Evolutionary conservation across 2,888 invertebrate species (phyloP).

Genomic region (Agonopterix alstromeriana): DNA sequence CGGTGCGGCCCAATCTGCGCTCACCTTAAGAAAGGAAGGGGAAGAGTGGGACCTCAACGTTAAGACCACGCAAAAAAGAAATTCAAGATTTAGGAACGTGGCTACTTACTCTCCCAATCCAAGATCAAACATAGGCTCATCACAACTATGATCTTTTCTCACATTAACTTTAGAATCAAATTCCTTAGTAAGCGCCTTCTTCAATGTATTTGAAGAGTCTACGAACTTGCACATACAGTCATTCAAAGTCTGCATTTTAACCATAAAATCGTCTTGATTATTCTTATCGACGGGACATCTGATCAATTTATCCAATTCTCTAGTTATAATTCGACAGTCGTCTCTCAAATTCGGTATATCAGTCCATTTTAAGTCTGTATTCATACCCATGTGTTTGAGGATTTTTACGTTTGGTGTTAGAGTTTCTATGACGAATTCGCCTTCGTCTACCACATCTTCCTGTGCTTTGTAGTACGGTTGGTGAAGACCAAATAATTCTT

Average conservation of each 20-base stretch:
- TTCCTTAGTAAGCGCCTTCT: slow-evolving; percentile 49
- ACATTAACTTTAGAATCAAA: slow-evolving; percentile 35
- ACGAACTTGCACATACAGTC: slow-evolving; percentile 63
- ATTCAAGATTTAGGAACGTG: too few species aligned
- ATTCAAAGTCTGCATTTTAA: slow-evolving; percentile 54
- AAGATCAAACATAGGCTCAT: slow-evolving; percentile 40
- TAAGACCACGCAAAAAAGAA: too few species aligned
- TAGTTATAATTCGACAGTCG: slow-evolving; percentile 33
- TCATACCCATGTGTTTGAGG: slow-evolving; percentile 44
- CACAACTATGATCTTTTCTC: slow-evolving; percentile 22
- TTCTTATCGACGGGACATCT: slow-evolving; percentile 25
- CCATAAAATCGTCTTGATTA: slow-evolving; percentile 36
- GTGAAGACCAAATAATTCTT: slow-evolving; percentile 24
- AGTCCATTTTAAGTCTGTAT: slow-evolving; percentile 44
- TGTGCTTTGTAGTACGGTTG: slow-evolving; percentile 47
- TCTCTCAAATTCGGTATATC: slow-evolving; percentile 40
- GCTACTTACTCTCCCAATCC: slow-evolving; percentile 52
- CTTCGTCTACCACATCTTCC: slow-evolving; percentile 45
- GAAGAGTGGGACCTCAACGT: too few species aligned
- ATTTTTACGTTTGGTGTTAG: slow-evolving; percentile 53
- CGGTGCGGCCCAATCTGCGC: too few species aligned
- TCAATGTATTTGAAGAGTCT: slow-evolving; percentile 54
- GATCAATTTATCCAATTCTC: slow-evolving; percentile 42
- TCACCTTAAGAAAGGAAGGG: too few species aligned
- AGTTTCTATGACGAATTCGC: slow-evolving; percentile 57